A percentile compares a stretch with the other conserved stretches of the same genome.
phyloP scores from a whole-genome alignment of 2,888 invertebrate species.

The Pristionchus arcanus region DNA sequence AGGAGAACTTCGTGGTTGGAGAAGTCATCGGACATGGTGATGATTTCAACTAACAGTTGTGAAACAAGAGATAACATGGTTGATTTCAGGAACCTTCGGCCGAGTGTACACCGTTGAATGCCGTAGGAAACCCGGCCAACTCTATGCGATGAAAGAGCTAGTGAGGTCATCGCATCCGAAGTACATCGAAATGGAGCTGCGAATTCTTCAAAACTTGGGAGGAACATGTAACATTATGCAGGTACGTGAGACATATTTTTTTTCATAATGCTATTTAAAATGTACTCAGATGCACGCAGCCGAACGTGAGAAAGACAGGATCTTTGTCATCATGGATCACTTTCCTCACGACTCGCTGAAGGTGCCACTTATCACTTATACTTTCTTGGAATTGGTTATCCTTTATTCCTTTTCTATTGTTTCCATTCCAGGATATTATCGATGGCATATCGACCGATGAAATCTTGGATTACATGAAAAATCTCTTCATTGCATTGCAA shows the following conservation, averaged over 20 bases:
- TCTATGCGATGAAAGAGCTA: conserved; percentile 65
- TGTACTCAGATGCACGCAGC: conserved; percentile 59
- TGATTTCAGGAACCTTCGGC: conserved; percentile 63
- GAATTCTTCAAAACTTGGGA: conserved; percentile 57
- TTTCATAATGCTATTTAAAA: not conserved
- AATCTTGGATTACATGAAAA: conserved; percentile 88
- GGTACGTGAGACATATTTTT: not conserved
- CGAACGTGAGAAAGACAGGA: conserved; percentile 84
- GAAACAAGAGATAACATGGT: not conserved
- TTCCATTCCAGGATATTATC: conserved; percentile 66
- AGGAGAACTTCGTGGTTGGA: conserved; percentile 63
- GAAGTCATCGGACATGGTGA: conserved; percentile 62
- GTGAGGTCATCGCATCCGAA: conserved; percentile 59
- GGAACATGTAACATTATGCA: conserved; percentile 59
- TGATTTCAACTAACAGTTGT: conserved; percentile 7
- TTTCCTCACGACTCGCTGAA: conserved; percentile 89
- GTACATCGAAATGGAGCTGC: conserved; percentile 60
- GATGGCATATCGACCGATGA: conserved; percentile 83
- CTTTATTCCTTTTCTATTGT: not conserved
- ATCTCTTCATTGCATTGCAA: conserved; percentile 87
- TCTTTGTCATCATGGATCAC: conserved; percentile 92
- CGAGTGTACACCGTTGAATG: conserved; percentile 64
- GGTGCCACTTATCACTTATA: conserved; percentile 81
- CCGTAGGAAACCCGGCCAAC: conserved; percentile 55
- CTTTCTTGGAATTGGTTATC: too few relatives aligned